phyloP scores from a whole-genome alignment of 2,797 vertebrate species.

The Epinephelus coioides region DNA sequence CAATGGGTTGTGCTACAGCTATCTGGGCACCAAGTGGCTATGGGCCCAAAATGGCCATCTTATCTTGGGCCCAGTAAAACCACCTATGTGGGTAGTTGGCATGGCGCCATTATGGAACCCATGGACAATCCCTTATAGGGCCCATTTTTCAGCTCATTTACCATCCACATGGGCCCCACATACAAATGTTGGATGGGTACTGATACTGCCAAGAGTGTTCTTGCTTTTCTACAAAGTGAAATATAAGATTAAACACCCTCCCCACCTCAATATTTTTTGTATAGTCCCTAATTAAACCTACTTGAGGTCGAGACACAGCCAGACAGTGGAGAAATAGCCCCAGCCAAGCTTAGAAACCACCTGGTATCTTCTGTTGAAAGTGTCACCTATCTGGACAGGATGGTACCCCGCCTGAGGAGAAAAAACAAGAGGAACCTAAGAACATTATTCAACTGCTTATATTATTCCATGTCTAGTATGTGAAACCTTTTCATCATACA shows the following conservation, averaged over 20 bases:
- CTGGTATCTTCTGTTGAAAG: constrained; percentile 87
- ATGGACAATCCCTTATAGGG: too few relatives aligned
- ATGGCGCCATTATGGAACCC: too few relatives aligned
- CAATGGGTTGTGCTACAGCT: too few relatives aligned
- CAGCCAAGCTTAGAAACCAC: constrained; percentile 87
- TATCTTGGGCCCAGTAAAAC: too few relatives aligned
- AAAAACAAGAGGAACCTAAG: background rate
- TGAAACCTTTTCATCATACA: constrained; percentile 2
- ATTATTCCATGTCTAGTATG: background rate
- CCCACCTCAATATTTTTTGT: background rate
- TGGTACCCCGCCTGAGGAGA: constrained; percentile 86
- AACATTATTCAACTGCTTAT: background rate
- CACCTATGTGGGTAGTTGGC: too few relatives aligned
- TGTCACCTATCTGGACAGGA: constrained; percentile 81
- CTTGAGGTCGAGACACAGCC: constrained; percentile 89
- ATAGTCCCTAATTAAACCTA: constrained; percentile 36
- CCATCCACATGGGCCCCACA: too few relatives aligned
- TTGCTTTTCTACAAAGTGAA: background rate
- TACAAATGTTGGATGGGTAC: too few relatives aligned
- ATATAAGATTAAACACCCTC: background rate
- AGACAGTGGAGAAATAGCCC: constrained; percentile 90
- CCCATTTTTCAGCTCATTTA: too few relatives aligned
- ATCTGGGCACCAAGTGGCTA: too few relatives aligned
- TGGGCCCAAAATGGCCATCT: too few relatives aligned
- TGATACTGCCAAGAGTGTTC: background rate